Percentiles rank a stretch among this genome's conserved stretches.
These are phyloP conservation scores for Psephotus haematonotus DNA, from an alignment of 2,113 vertebrate species.

Conservation along the genomic window DNA sequence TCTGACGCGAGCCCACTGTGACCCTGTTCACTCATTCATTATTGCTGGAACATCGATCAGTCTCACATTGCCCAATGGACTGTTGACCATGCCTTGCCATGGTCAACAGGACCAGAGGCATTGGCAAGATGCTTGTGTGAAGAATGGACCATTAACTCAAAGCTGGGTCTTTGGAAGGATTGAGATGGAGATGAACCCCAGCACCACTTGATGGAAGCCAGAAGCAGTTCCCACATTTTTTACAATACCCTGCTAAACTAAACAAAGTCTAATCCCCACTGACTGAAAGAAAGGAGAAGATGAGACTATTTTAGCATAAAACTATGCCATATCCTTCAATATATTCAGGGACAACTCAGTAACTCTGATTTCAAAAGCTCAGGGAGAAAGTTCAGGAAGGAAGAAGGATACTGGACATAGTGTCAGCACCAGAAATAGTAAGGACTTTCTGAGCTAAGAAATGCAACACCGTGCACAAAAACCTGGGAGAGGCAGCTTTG, in stretches of 20 bases:
- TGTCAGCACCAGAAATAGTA: neutral
- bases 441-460: neutral
- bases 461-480: accelerated
- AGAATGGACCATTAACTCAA: neutral
- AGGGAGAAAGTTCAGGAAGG: neutral
- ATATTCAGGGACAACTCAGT: neutral
- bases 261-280: neutral
- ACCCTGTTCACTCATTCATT: neutral
- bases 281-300: neutral
- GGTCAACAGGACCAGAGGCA: neutral
- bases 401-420: neutral
- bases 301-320: neutral
- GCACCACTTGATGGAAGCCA: neutral
- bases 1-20: neutral
- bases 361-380: neutral
- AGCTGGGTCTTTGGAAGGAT: neutral
- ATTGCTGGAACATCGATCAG: neutral
- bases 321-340: neutral
- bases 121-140: neutral
- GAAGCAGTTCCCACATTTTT: neutral
- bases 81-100: neutral
- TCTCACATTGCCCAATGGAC: neutral
- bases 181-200: neutral
- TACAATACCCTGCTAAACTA: neutral
- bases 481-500: neutral